Base-by-base conservation (phyloP, 2,888 invertebrate species). In the Tiliacea aurago region DNA sequence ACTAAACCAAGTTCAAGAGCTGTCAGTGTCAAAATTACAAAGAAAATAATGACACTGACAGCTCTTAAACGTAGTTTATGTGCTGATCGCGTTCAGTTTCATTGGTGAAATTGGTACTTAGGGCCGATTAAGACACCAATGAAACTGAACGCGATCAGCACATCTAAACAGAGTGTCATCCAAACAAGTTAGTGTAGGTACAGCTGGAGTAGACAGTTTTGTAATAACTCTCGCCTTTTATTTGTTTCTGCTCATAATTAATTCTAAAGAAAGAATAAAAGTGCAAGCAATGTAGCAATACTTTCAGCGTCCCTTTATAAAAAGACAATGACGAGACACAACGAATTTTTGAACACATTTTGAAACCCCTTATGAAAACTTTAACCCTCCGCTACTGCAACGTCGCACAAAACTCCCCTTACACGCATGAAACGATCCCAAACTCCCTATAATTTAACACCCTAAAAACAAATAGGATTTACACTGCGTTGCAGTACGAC, bases 391-490 rank as follows among this genome's bases (percentile, higher is more conserved):
- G 49, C 37, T 20, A 43, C 61, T 76, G 77, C 64, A 77, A 61
- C 73, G 73, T 9, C n/a, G 73, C 76, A 37, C 71, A 71, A 76
- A 79, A 47, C 59, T 53, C 80, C 80, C 80, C 66, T 64, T 51
- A 28, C 49, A 11, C 51, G 56, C 68, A 59, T 78, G 78, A 78
- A 76, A 78, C 70, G 75, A 47, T 13, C n/a, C 58, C 58, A 7
- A 78, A 73, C 49, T 73, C 70, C 73, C 70, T 43, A 65, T 71
- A 77, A 73, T 82, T 80, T 20, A 55, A 65, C 74, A 72, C 80
- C 67, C 76, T 51, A 80, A 65, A 66, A 68, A 70, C 75, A 80
- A 82, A 81, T 61, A 82, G 56, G 64, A 83, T 70, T 78, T 65
- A 81, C 13, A 65, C 65, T 41, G 78, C 67, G 83, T 66, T 83